Base-by-base conservation (phyloP, 1,140 invertebrate species). In the Pseudobourletiella spinata region DNA sequence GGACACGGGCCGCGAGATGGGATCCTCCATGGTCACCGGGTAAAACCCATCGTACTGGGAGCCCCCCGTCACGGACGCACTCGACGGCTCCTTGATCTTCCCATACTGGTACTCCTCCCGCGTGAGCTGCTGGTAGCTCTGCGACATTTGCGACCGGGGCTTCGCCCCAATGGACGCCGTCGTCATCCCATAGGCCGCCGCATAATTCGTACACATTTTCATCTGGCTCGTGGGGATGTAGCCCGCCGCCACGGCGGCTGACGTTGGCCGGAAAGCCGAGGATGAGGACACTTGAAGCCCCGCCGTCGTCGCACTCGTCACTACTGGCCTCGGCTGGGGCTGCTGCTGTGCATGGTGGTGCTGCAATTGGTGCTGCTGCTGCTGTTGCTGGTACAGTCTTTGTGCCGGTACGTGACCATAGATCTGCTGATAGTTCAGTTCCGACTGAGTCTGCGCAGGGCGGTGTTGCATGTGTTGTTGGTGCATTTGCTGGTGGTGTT, bases 1-100 rank as follows among this genome's bases (percentile, higher is more conserved):
- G 54, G 65, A 67, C 26, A 70, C 63, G 42, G 68, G 68, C 48
- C 68, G 48, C 2, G 68, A 65, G 35, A 70, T 63, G 4, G 68
- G 68, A 25, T 70, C 68, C 50, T 70, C 68, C 35, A 26, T 11
- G 48, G 25, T 18, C 26, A 29, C 28, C 50, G 29, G 1, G 25
- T 43, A 48, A 30, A n/a, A 6, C 3, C 20, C 18, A 30, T 30
- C 30, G n/a, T 39, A 39, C n/a, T n/a, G n/a, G n/a, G n/a, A n/a
- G n/a, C n/a, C n/a, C n/a, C n/a, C n/a, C 8, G 8, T 39, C n/a
- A 39, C 8, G 8, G 32, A 11, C 8, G 8, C 8, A n/a, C 32
- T 39, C 8, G 8, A 8, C n/a, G 8, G 8, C 32, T 39, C 32
- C n/a, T n/a, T n/a, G n/a, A n/a, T n/a, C n/a, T 39, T 39, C 8